Evolutionary conservation across 2,113 vertebrate species (phyloP).

Genomic region (Ondatra zibethicus): DNA sequence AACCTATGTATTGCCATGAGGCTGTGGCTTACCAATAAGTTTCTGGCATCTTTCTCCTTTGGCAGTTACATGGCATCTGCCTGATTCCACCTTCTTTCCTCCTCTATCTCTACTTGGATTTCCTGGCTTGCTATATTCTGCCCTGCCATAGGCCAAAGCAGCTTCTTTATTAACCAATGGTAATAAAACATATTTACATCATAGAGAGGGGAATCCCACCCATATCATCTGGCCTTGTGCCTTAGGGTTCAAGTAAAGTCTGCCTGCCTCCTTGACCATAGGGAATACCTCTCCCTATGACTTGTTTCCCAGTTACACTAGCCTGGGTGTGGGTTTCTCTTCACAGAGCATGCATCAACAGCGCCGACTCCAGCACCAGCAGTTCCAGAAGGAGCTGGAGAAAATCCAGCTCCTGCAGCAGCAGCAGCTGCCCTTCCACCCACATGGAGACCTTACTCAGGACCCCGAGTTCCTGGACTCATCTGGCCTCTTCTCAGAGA

Average conservation of each 20-base stretch:
- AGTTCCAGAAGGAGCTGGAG: constrained; percentile 95
- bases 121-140: no score
- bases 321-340: not conserved
- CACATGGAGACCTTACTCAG: constrained; percentile 82
- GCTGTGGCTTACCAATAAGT: no score
- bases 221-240: not conserved
- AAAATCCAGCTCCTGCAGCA: constrained; percentile 94
- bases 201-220: no score
- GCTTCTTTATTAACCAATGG: no score
- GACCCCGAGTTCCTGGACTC: constrained; percentile 91
- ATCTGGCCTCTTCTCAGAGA: constrained; percentile 86
- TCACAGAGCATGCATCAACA: constrained; percentile 94
- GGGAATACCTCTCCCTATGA: no score
- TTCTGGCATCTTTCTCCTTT: no score
- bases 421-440: constrained; percentile 91
- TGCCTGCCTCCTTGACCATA: not conserved
- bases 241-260: not conserved
- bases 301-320: not conserved
- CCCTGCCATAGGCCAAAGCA: no score
- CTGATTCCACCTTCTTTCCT: no score
- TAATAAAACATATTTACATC: no score
- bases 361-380: constrained; percentile 95
- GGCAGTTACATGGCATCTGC: no score
- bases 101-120: no score
- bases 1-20: no score